phyloP scores from a whole-genome alignment of 2,113 vertebrate species.

The Gasterosteus nipponicus region DNA sequence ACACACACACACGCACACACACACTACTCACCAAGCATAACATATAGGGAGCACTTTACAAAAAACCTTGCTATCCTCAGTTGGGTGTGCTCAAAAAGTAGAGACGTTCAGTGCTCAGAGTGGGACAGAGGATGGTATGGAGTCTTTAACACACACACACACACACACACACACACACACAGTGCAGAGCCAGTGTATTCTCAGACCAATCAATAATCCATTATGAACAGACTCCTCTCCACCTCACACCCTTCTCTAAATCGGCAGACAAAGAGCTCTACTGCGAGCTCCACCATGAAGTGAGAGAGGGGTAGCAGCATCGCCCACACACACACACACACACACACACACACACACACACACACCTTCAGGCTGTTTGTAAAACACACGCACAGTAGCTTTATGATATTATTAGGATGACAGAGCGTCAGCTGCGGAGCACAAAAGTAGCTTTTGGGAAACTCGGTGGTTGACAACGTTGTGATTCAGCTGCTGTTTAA shows the following conservation, averaged over 20 bases:
- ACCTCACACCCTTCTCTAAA: slow-evolving; percentile 81
- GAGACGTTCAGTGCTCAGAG: slow-evolving; percentile 67
- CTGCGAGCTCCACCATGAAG: slow-evolving; percentile 72
- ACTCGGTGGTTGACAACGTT: slow-evolving; percentile 24
- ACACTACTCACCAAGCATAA: slow-evolving; percentile 36
- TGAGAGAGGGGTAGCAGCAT: slow-evolving; percentile 50
- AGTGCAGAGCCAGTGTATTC: slow-evolving; percentile 83
- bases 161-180: slow-evolving; percentile 52
- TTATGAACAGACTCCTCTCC: slow-evolving; percentile 90
- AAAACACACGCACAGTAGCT: slow-evolving; percentile 32
- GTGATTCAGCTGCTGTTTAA: slow-evolving; percentile 9
- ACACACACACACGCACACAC: slow-evolving; percentile 18
- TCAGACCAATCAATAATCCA: slow-evolving; percentile 93
- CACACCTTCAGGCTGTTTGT: slow-evolving; percentile 17
- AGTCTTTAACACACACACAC: slow-evolving; percentile 66
- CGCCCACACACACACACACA: slow-evolving; percentile 49
- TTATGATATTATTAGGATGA: slow-evolving; percentile 26
- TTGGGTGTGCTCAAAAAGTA: slow-evolving; percentile 69
- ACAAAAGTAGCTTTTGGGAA: slow-evolving; percentile 8
- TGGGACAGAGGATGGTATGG: slow-evolving; percentile 61
- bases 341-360: slow-evolving; percentile 28
- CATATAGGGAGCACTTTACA: slow-evolving; percentile 65
- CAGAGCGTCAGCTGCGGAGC: slow-evolving; percentile 31
- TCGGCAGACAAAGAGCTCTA: slow-evolving; percentile 80
- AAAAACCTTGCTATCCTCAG: slow-evolving; percentile 53